phyloP scores from a whole-genome alignment of 2,888 invertebrate species.

The Caenorhabditis doughertyi region DNA sequence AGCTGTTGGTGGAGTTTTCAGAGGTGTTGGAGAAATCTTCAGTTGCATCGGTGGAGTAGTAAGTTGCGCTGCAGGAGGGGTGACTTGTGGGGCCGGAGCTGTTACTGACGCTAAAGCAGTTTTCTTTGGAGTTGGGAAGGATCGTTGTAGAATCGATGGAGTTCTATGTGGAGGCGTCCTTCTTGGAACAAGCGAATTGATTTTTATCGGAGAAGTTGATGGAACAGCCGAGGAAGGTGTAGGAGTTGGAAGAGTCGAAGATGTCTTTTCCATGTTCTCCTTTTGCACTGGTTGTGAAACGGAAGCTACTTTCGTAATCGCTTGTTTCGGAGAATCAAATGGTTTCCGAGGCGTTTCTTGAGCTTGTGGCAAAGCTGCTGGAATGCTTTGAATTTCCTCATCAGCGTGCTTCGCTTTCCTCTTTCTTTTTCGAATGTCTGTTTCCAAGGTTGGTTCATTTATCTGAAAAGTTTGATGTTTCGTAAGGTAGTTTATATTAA shows the following conservation, averaged over 20 bases:
- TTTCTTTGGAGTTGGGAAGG: background rate
- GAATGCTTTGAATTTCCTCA: background rate
- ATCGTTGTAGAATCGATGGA: background rate
- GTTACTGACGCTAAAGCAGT: background rate
- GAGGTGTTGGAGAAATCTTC: background rate
- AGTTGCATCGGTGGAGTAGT: too few species aligned
- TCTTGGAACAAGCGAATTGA: too few species aligned
- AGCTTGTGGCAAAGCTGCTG: background rate
- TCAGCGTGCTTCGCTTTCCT: background rate
- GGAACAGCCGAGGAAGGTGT: background rate
- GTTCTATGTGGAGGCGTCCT: background rate
- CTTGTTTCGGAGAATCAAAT: background rate
- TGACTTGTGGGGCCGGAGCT: background rate
- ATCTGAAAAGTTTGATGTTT: background rate
- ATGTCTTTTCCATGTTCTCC: constrained; percentile 21
- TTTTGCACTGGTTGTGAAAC: background rate
- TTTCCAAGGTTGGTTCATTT: background rate
- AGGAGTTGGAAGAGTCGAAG: background rate
- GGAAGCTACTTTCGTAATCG: background rate
- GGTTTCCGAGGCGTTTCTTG: background rate
- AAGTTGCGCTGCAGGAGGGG: background rate
- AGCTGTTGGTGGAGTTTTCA: background rate
- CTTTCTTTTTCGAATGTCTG: background rate
- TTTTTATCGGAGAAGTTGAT: too few species aligned
- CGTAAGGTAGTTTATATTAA: background rate